Conservation (phyloP, 2,797 vertebrate species). For the Schizopygopsis pylzovi region DNA sequence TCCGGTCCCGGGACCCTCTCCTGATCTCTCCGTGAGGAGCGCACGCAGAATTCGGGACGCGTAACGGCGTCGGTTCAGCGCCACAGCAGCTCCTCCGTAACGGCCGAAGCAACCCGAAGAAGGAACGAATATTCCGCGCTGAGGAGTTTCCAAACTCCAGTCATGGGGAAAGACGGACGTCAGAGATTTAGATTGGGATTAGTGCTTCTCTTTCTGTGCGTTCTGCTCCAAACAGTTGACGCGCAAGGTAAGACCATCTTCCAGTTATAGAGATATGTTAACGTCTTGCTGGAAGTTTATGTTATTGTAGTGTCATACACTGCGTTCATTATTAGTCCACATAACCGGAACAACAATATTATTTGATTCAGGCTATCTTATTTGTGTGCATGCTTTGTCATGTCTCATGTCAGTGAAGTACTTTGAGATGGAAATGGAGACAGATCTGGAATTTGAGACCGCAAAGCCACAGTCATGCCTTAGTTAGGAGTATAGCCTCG, state of each 20-base stretch:
- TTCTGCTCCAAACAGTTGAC: constrained; percentile 5
- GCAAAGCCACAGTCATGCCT: neutral
- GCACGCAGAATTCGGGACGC: constrained; percentile 16
- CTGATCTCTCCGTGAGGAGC: constrained; percentile 7
- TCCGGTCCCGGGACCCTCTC: constrained; percentile 40
- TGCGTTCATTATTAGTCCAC: neutral
- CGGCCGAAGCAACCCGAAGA: neutral
- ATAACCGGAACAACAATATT: no score
- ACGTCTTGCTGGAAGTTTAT: neutral
- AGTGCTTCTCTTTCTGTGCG: constrained; percentile 23
- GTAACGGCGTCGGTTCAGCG: constrained; percentile 9
- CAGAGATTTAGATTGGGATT: constrained; percentile 40
- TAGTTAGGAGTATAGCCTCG: neutral
- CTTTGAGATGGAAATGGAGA: neutral
- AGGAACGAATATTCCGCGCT: constrained; percentile 5
- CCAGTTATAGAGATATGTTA: neutral
- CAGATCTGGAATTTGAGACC: neutral
- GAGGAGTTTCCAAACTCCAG: constrained; percentile 48
- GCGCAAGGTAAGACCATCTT: constrained; percentile 34
- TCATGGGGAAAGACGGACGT: constrained; percentile 13
- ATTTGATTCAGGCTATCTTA: no score
- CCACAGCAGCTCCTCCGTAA: neutral
- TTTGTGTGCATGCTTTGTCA: neutral
- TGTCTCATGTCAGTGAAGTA: neutral
- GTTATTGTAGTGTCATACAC: neutral